A percentile compares a stretch with the other conserved stretches of the same genome.
Conservation (phyloP, 2,113 vertebrate genomes). For the Pagrus major region DNA sequence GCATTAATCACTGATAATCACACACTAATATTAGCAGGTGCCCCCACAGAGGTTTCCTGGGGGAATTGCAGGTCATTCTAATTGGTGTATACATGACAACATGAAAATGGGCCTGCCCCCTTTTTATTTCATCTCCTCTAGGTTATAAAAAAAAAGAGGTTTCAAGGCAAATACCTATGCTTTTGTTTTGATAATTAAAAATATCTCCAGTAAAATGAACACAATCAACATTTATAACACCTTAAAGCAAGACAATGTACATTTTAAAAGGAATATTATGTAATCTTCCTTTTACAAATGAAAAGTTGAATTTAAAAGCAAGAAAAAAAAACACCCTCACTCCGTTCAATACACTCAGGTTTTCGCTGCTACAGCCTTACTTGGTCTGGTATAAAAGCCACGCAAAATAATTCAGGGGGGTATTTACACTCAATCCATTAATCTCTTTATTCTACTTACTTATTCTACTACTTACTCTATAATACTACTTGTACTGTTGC, state of each 20-base stretch:
- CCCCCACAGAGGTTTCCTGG: conserved; percentile 3
- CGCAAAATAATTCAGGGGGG: too few species aligned
- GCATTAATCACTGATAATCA: neutral
- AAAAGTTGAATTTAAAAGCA: neutral
- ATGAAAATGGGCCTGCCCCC: conserved; percentile 26
- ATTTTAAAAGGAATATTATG: neutral
- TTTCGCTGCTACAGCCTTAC: too few species aligned
- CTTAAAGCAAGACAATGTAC: neutral
- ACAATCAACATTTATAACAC: neutral
- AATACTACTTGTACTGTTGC: too few species aligned
- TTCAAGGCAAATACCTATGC: neutral
- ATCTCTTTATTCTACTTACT: too few species aligned
- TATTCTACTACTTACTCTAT: too few species aligned
- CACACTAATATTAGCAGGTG: conserved; percentile 7
- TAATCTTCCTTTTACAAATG: neutral
- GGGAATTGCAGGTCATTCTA: conserved; percentile 48
- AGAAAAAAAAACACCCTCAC: neutral
- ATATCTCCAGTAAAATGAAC: neutral
- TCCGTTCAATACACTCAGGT: neutral
- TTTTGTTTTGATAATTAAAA: neutral
- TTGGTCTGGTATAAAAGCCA: too few species aligned
- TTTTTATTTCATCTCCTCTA: neutral
- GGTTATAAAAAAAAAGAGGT: neutral
- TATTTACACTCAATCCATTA: too few species aligned
- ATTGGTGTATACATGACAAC: conserved; percentile 3